Evolutionary conservation across 64 coral and sea anemone species (phyloP), one percentile per base, ranked within the genome.

Genomic region (Actinia equina): DNA sequence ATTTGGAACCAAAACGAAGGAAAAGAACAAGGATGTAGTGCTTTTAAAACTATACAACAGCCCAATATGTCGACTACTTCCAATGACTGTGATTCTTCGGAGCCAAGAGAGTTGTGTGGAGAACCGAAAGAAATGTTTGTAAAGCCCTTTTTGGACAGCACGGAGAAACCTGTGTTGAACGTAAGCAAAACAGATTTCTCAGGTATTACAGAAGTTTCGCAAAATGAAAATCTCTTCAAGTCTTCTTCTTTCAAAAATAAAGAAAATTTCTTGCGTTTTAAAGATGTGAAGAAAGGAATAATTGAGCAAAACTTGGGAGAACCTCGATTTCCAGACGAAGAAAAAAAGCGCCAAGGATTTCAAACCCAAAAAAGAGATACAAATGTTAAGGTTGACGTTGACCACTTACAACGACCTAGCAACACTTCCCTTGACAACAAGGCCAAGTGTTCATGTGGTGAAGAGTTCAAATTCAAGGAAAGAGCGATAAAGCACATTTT

Each of bases 371-470:
- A 18, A 46, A 15, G 4, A 82, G 44, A 51, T 20, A 5, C 78
- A 43, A 16, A 5, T 82, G 12, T 51, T 82, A 22, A 82, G 23
- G 53, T 51, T 57, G 7, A 20, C 11, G 45, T 82, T 12, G 37
- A 57, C 53, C 9, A 7, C 53, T 23, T 9, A 18, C 19, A 5
- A 62, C 53, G 5, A 22, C 82, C 9, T 56, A 27, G 52, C 82
- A 63, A 85, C 41, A 61, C 7, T n/a, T 57, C 71, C 71, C 61
- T 61, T 77, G 16, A 51, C 61, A 88, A 88, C 30, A 84, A 57
- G 70, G 91, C 91, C 16, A 85, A 30, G 41, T 92, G 91, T 84
- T 88, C 91, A 4, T 92, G 91, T 60, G 91, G 91, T 26, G 80
- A 92, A 7, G 41, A 17, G 16, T 92, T 92, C n/a, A 17, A 6